Conservation (phyloP, 2,797 vertebrate species). For the Acanthopagrus latus region DNA sequence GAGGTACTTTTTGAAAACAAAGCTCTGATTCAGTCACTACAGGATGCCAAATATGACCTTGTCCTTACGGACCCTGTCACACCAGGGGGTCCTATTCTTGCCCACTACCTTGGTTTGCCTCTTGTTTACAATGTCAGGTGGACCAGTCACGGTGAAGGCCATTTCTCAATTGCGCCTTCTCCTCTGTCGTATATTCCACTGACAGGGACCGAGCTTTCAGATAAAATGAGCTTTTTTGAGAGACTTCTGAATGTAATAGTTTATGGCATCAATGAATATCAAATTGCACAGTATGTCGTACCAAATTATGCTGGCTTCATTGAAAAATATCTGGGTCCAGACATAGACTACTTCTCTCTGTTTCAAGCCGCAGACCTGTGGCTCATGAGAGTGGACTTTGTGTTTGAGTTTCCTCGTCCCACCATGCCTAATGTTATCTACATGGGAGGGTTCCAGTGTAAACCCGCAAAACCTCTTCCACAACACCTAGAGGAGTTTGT, state of each 20-base stretch:
- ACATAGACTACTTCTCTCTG: constrained; percentile 53
- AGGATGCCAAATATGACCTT: constrained; percentile 64
- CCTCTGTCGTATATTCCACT: constrained; percentile 69
- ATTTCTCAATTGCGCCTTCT: constrained; percentile 64
- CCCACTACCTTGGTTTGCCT: constrained; percentile 58
- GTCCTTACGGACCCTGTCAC: constrained; percentile 62
- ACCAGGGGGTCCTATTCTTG: constrained; percentile 51
- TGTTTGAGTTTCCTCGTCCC: constrained; percentile 86
- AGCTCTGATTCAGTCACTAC: constrained; percentile 42
- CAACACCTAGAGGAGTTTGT: constrained; percentile 80
- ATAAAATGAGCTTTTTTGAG: constrained; percentile 68
- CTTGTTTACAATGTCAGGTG: constrained; percentile 70
- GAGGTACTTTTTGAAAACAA: constrained; percentile 52
- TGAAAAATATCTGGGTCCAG: constrained; percentile 60
- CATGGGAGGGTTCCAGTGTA: constrained; percentile 86
- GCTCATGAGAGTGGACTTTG: constrained; percentile 86
- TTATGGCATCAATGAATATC: constrained; percentile 12
- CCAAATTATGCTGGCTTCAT: constrained; percentile 31
- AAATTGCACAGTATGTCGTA: background rate
- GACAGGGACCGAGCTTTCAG: constrained; percentile 40
- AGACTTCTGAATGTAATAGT: constrained; percentile 48
- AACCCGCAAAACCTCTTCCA: constrained; percentile 78
- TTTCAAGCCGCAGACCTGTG: constrained; percentile 83
- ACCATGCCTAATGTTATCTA: constrained; percentile 87
- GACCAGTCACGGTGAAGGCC: constrained; percentile 61